Evolutionary conservation across 2,888 invertebrate species (phyloP).

Genomic region (Epistrophe eligans): DNA sequence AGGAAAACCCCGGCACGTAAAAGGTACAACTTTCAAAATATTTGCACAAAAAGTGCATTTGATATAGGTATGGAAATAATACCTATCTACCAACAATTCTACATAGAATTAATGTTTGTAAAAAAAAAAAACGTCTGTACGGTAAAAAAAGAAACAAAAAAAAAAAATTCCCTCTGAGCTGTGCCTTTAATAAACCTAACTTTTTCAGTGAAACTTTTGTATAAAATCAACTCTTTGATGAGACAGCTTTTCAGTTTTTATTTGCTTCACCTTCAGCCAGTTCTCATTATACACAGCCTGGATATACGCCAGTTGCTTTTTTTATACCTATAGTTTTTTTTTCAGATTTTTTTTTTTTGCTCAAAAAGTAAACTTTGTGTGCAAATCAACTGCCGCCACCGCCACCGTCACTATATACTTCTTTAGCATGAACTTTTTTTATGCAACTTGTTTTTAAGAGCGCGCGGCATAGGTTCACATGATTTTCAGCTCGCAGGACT

Average conservation of each 20-base stretch:
- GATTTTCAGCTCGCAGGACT: slow-evolving; percentile 70
- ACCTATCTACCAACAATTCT: background rate
- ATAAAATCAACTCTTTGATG: slow-evolving; percentile 61
- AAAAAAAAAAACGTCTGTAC: background rate
- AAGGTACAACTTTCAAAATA: slow-evolving; percentile 15
- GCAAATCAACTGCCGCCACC: slow-evolving; percentile 30
- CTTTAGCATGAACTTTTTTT: slow-evolving; percentile 24
- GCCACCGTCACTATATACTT: background rate
- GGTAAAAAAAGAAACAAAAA: background rate
- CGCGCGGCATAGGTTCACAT: slow-evolving; percentile 53
- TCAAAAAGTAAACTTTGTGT: slow-evolving; percentile 47
- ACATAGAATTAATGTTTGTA: background rate
- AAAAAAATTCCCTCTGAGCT: slow-evolving; percentile 21
- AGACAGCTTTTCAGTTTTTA: slow-evolving; percentile 60
- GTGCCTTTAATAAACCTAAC: slow-evolving; percentile 48
- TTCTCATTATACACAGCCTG: slow-evolving; percentile 36
- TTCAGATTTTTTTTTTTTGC: background rate
- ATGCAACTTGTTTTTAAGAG: slow-evolving; percentile 4
- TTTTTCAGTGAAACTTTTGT: slow-evolving; percentile 55
- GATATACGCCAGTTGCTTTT: slow-evolving; percentile 30
- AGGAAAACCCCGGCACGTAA: background rate
- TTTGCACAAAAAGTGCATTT: slow-evolving; percentile 16
- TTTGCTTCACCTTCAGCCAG: slow-evolving; percentile 63
- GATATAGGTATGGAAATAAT: background rate
- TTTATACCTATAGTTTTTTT: background rate